These are phyloP conservation scores for Diadegma fenestrale DNA, from an alignment of 2,888 invertebrate genomes.

Conservation along the genomic window DNA sequence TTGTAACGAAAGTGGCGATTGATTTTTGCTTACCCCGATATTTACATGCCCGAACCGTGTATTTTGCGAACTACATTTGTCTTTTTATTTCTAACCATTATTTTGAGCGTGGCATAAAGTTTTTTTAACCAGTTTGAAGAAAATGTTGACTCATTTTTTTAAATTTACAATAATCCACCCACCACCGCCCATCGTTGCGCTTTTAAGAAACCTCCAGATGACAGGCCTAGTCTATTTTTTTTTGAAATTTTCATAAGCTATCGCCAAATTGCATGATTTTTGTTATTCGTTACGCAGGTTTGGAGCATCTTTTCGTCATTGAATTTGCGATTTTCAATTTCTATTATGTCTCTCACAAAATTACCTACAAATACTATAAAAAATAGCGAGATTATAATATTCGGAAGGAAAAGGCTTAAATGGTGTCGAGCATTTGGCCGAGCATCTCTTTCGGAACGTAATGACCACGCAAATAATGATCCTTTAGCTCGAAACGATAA, in stretches of 20 bases:
- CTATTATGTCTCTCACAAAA: background rate
- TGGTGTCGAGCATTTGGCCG: conserved; percentile 40
- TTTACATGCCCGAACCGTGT: background rate
- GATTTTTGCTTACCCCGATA: background rate
- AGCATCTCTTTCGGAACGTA: conserved; percentile 57
- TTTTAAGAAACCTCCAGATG: too few relatives aligned
- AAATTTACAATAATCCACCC: too few relatives aligned
- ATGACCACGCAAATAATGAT: conserved; percentile 79
- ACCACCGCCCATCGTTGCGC: too few relatives aligned
- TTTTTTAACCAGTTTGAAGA: background rate
- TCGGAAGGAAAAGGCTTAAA: background rate
- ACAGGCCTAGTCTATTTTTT: background rate
- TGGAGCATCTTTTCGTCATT: background rate
- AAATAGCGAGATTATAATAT: conserved; percentile 3
- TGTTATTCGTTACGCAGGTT: background rate
- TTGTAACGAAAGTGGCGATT: background rate
- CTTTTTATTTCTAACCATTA: background rate
- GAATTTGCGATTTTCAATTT: background rate
- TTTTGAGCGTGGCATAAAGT: background rate
- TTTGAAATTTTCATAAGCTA: background rate
- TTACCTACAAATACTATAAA: conserved; percentile 6
- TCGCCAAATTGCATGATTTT: background rate
- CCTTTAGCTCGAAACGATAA: conserved; percentile 83
- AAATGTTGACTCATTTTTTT: background rate
- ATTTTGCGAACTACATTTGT: background rate